Evolutionary conservation across 2,888 invertebrate genomes (phyloP).

Genomic region (Leucania comma): DNA sequence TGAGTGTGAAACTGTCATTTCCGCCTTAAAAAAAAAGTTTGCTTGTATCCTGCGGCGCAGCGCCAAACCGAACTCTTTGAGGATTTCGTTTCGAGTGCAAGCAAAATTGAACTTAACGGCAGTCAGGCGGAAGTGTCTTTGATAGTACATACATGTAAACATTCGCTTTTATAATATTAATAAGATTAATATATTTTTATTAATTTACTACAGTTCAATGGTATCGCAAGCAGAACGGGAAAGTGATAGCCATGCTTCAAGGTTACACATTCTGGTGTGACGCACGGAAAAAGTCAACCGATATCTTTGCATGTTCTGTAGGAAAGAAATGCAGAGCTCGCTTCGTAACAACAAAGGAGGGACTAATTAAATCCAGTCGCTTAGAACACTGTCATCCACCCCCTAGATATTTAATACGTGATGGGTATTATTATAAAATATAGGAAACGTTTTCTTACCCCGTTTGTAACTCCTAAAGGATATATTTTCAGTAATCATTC

Average conservation of each 20-base stretch:
- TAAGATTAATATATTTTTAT: not conserved
- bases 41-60: too few species aligned
- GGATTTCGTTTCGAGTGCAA: too few species aligned
- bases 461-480: too few species aligned
- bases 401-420: conserved; percentile 8
- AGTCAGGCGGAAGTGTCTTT: too few species aligned
- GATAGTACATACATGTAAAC: too few species aligned
- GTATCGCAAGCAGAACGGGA: conserved; percentile 62
- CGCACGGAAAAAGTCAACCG: not conserved
- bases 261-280: conserved; percentile 70
- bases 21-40: too few species aligned
- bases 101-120: too few species aligned
- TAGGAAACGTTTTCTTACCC: too few species aligned
- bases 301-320: conserved; percentile 22
- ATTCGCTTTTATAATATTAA: not conserved
- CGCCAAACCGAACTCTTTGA: too few species aligned
- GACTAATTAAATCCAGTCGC: conserved; percentile 17
- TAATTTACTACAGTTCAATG: conserved; percentile 35
- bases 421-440: conserved; percentile 30
- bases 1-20: too few species aligned
- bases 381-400: conserved; percentile 36
- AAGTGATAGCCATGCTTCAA: conserved; percentile 65
- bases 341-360: conserved; percentile 25
- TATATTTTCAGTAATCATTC: too few species aligned
- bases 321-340: conserved; percentile 33